Evolutionary conservation across 1,140 invertebrate species (phyloP).

Genomic region (Drosophila murphyi): DNA sequence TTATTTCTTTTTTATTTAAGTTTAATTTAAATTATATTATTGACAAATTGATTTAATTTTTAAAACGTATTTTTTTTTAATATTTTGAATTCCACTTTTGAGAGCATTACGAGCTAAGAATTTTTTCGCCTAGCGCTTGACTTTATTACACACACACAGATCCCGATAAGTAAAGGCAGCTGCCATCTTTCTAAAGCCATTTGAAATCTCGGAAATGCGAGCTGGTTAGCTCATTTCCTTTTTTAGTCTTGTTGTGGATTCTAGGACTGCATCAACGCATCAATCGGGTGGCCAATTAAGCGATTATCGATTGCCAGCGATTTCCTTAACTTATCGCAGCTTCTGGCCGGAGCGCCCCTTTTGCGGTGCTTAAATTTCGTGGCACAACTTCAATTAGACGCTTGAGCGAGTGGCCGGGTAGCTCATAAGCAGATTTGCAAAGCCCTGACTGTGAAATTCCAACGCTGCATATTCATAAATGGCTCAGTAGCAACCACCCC

Average conservation of each 20-base stretch:
- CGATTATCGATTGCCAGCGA: slow-evolving; percentile 51
- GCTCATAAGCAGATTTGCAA: slow-evolving; percentile 42
- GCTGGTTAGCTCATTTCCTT: slow-evolving; percentile 30
- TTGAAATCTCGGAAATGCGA: slow-evolving; percentile 24
- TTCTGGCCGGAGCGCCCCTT: not conserved
- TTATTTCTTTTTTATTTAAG: too few species aligned
- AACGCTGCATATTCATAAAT: slow-evolving; percentile 50
- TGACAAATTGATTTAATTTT: too few species aligned
- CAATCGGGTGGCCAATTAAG: slow-evolving; percentile 54
- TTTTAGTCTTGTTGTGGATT: not conserved
- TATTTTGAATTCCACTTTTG: too few species aligned
- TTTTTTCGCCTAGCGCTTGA: not conserved
- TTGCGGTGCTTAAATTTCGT: slow-evolving; percentile 8
- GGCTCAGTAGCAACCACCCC: slow-evolving; percentile 19
- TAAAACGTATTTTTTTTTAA: too few species aligned
- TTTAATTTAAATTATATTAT: too few species aligned
- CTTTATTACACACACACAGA: slow-evolving; percentile 2
- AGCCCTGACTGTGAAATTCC: slow-evolving; percentile 50
- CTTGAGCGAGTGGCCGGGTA: slow-evolving; percentile 34
- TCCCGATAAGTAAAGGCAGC: slow-evolving; percentile 23
- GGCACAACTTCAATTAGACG: slow-evolving; percentile 49
- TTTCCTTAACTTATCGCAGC: slow-evolving; percentile 6
- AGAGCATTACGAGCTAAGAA: not conserved
- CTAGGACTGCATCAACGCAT: slow-evolving; percentile 24
- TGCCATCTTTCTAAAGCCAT: slow-evolving; percentile 16